Evolutionary conservation across 2,888 invertebrate species (phyloP).

Genomic region (Subacronicta megacephala): DNA sequence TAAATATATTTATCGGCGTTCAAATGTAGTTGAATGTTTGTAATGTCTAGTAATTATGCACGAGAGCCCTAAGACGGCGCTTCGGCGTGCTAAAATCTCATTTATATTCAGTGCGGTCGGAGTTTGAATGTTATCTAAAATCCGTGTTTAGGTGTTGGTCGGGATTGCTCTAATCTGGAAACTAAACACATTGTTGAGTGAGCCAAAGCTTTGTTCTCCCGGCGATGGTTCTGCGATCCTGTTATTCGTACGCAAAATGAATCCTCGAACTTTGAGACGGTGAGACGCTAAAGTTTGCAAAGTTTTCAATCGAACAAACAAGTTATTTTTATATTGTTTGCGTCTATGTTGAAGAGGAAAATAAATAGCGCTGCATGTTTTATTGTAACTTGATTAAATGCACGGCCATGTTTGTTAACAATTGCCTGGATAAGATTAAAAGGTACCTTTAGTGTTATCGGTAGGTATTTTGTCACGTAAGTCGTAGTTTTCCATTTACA

Average conservation of each 20-base stretch:
- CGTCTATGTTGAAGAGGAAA: constrained; percentile 54
- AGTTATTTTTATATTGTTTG: constrained; percentile 53
- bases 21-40: constrained; percentile 74
- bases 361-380: constrained; percentile 51
- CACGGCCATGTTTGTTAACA: constrained; percentile 50
- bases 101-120: constrained; percentile 88
- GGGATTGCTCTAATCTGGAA: constrained; percentile 87
- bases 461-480: constrained; percentile 46
- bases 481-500: constrained; percentile 49
- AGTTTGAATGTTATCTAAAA: constrained; percentile 89
- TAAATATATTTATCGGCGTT: constrained; percentile 76
- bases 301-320: constrained; percentile 59
- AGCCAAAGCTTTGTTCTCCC: constrained; percentile 82
- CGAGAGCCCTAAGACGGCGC: constrained; percentile 80
- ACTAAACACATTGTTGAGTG: constrained; percentile 88
- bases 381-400: constrained; percentile 48
- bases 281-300: constrained; percentile 55
- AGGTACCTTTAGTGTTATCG: constrained; percentile 61
- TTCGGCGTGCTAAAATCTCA: constrained; percentile 85
- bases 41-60: constrained; percentile 85
- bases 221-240: constrained; percentile 67
- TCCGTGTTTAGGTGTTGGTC: constrained; percentile 89
- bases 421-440: constrained; percentile 67
- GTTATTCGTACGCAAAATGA: constrained; percentile 64
- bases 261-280: constrained; percentile 67